Conservation (phyloP, 2,113 vertebrate species). For the Pelvicachromis taeniatus region DNA sequence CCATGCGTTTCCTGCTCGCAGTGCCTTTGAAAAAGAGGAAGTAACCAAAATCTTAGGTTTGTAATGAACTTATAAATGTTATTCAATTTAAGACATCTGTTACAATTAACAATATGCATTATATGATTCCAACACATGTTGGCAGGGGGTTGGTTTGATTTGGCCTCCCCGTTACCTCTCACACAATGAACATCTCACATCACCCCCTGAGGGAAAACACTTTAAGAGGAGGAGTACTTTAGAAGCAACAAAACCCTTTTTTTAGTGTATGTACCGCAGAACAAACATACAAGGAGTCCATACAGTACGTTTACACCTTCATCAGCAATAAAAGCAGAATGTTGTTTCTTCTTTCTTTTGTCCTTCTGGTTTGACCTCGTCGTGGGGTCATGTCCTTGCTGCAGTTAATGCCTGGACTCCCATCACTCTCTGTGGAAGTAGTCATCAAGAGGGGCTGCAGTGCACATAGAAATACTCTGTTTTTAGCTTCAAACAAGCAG, state of each 20-base stretch:
- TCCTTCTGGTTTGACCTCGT: neutral
- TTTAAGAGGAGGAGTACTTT: neutral
- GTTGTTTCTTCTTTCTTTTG: neutral
- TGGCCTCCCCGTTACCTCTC: neutral
- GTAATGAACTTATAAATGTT: slow-evolving; percentile 2
- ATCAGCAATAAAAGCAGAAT: neutral
- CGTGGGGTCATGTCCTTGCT: neutral
- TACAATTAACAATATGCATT: slow-evolving; percentile 19
- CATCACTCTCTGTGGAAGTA: neutral
- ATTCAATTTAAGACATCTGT: neutral
- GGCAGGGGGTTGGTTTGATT: slow-evolving; percentile 24
- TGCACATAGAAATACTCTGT: neutral
- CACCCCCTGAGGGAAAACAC: slow-evolving; percentile 16
- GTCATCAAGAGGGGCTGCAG: neutral
- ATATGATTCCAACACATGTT: neutral
- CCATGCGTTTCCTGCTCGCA: slow-evolving; percentile 73
- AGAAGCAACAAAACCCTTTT: neutral
- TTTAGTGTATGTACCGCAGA: neutral
- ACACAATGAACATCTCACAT: slow-evolving; percentile 20
- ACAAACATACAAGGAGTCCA: neutral
- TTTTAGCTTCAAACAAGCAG: neutral
- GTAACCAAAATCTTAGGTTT: slow-evolving; percentile 24
- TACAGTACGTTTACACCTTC: neutral
- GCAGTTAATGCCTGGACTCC: neutral
- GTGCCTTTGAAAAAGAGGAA: slow-evolving; percentile 48